Percentiles rank a stretch among this genome's conserved stretches.
Conservation (phyloP, 2,113 vertebrate species). For the Struthio camelus region DNA sequence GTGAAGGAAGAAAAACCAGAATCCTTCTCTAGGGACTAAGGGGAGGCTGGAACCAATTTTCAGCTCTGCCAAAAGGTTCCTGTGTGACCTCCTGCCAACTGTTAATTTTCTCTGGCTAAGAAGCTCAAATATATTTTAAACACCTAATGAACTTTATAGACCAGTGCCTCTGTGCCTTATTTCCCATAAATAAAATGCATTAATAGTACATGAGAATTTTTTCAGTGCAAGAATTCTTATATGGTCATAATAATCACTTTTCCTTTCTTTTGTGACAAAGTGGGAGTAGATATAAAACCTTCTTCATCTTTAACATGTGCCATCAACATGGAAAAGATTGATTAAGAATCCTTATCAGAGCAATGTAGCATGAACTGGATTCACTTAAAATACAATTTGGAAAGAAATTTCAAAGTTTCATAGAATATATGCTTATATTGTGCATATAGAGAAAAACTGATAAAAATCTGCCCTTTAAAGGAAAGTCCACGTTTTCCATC, state of each 20-base stretch:
- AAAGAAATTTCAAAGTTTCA: neutral
- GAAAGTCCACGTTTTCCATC: neutral
- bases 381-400: neutral
- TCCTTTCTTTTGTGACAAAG: neutral
- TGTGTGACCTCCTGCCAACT: constrained; percentile 1
- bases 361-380: too few relatives aligned
- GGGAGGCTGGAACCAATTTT: neutral
- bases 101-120: constrained; percentile 20
- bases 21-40: neutral
- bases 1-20: neutral
- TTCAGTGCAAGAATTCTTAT: neutral
- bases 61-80: neutral
- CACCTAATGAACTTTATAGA: constrained; percentile 29
- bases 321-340: neutral
- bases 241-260: neutral
- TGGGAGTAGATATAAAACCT: neutral
- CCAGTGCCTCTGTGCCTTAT: neutral
- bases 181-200: neutral
- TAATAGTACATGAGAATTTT: neutral
- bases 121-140: constrained; percentile 33
- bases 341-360: neutral
- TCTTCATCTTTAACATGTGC: neutral
- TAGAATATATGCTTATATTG: neutral
- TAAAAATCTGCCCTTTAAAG: neutral
- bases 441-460: neutral